Evolutionary conservation across 2,797 vertebrate genomes (phyloP), one percentile per base, ranked within the genome.

Genomic region (Echeneis naucrates): DNA sequence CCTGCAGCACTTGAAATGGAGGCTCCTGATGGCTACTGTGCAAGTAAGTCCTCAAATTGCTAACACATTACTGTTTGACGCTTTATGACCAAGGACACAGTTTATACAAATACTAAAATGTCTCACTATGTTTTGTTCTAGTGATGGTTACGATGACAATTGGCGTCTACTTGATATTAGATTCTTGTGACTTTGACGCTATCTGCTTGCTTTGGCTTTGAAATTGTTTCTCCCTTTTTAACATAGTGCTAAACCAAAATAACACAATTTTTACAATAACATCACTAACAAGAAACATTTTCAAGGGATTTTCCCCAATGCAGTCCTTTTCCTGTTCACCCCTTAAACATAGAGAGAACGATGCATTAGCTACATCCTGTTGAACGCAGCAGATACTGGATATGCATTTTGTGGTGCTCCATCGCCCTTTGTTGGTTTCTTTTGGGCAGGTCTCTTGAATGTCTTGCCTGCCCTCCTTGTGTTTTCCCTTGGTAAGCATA

Each of bases 1-100:
- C 68, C 94, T 93, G 79, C 95, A 98, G 97, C 93, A 93, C 95
- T 89, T 84, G 90, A 92, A 87, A 94, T 93, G 92, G 93, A 94
- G 84, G 73, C 87, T 64, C 57, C 90, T 0, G 87, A 91, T 85
- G 91, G 76, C 77, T 92, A 89, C 88, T 80, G 80, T 86, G 77
- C 91, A 17, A 93, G 95, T 95, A 95, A 95, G 95, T 93, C 51
- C 48, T 56, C 14, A 21, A 37, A 30, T 73, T 4, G 5, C 17
- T 75, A 23, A 23, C 32, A 70, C 24, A 14, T 60, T 55, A 53
- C 21, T 35, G 51, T 75, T 55, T 45, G 16, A 7, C 30, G 30
- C 48, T 44, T 69, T n/a, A 45, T 44, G 45, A 16, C 19, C 8
- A 14, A 50, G 38, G 40, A 58, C 21, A 27, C 0, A 13, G 19